Percentiles rank a stretch among this genome's conserved stretches.
phyloP scores from a whole-genome alignment of 1,140 invertebrate species.

The Acromyrmex echinatior region DNA sequence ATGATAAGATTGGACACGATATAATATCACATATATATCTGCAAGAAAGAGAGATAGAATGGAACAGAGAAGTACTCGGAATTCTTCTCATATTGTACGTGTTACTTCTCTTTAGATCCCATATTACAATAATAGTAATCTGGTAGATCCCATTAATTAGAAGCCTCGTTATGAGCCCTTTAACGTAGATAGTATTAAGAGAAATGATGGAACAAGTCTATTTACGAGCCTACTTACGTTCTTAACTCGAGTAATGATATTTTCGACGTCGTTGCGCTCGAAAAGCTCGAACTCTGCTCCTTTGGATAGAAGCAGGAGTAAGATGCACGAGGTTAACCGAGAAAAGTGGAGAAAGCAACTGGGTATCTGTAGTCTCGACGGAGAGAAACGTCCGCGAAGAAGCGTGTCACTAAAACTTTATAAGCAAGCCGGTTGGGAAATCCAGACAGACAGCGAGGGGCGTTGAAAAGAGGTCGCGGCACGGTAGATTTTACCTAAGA shows the following conservation, averaged over 20 bases:
- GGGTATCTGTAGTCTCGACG: neutral
- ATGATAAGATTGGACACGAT: constrained; percentile 36
- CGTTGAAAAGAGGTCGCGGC: neutral
- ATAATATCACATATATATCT: neutral
- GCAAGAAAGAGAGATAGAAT: neutral
- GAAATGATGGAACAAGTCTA: neutral
- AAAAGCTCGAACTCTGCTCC: constrained; percentile 15
- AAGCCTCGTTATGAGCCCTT: neutral
- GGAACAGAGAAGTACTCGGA: neutral
- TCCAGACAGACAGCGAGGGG: neutral
- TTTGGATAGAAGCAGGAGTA: neutral
- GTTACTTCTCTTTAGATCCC: neutral
- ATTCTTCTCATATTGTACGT: neutral
- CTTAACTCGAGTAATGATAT: constrained; percentile 29
- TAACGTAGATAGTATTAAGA: neutral
- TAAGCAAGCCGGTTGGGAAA: constrained; percentile 22
- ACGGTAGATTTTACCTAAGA: neutral
- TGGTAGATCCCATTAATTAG: neutral
- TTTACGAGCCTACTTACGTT: neutral
- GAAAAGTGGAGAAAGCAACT: constrained; percentile 10
- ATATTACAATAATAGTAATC: neutral
- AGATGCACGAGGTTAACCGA: neutral
- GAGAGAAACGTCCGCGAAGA: neutral
- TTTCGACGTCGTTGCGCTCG: constrained; percentile 25
- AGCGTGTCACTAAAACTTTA: constrained; percentile 44